phyloP scores from a whole-genome alignment of 2,113 vertebrate genomes.

The Eulemur rufifrons region DNA sequence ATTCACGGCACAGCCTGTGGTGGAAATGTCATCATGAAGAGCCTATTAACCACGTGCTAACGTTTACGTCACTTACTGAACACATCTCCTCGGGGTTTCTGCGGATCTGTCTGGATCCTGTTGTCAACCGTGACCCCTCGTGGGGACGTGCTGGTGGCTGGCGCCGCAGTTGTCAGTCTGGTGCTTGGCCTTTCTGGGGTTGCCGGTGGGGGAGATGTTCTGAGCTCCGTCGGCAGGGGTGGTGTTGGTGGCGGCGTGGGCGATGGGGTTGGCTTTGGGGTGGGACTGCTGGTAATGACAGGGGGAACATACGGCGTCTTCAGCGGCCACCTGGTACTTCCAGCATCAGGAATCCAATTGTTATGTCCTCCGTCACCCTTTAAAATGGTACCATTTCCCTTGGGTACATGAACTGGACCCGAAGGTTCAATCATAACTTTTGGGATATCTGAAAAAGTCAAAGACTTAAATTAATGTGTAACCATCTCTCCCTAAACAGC shows the following conservation, averaged over 20 bases:
- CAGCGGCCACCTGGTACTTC: conserved; percentile 84
- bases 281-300: conserved; percentile 77
- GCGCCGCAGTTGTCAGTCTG: conserved; percentile 57
- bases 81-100: conserved; percentile 96
- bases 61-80: conserved; percentile 90
- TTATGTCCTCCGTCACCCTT: conserved; percentile 77
- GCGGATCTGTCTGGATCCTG: conserved; percentile 91
- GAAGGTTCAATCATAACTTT: conserved; percentile 89
- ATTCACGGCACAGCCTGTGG: not conserved
- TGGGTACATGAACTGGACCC: conserved; percentile 74
- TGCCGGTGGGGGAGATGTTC: conserved; percentile 59
- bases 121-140: conserved; percentile 87
- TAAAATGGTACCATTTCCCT: conserved; percentile 55
- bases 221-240: conserved; percentile 71
- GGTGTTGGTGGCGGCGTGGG: conserved; percentile 79
- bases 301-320: conserved; percentile 72
- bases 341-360: conserved; percentile 86
- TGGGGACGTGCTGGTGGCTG: conserved; percentile 67
- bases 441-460: conserved; percentile 85
- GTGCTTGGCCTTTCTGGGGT: conserved; percentile 52
- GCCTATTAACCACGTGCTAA: not conserved
- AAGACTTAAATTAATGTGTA: conserved; percentile 44
- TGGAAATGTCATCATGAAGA: not conserved
- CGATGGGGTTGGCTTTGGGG: conserved; percentile 50
- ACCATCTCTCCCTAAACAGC: conserved; percentile 1